Conservation (phyloP, 2,888 invertebrate genomes). For the Clivina fossor region DNA sequence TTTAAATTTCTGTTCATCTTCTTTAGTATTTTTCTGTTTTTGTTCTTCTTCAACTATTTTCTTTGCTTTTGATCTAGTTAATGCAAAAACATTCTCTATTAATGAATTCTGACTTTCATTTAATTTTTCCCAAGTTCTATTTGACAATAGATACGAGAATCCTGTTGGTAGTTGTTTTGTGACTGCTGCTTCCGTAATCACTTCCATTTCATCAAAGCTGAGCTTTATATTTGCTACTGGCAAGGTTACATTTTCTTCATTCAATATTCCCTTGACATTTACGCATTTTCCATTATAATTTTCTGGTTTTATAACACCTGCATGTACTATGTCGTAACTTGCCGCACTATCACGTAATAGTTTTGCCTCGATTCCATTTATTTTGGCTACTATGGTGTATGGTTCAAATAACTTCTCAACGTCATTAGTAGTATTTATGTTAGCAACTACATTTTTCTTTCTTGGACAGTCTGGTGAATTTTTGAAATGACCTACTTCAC, state of each 20-base stretch:
- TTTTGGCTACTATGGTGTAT: background rate
- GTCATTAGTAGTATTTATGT: background rate
- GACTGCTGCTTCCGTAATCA: slow-evolving; percentile 5
- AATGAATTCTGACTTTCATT: background rate
- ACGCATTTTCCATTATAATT: slow-evolving; percentile 6
- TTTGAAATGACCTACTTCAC: background rate
- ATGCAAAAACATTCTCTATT: background rate
- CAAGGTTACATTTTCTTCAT: slow-evolving; percentile 3
- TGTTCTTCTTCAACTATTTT: no score
- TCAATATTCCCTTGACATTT: background rate
- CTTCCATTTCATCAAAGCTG: background rate
- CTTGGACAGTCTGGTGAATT: slow-evolving; percentile 9
- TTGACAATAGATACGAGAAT: slow-evolving; percentile 6
- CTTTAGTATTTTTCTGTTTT: no score
- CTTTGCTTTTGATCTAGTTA: slow-evolving; percentile 6
- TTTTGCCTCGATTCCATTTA: background rate
- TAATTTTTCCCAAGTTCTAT: slow-evolving; percentile 2
- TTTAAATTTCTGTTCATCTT: no score
- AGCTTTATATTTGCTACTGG: background rate
- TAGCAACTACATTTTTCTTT: background rate
- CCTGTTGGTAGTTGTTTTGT: background rate
- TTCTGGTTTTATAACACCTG: background rate
- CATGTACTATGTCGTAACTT: background rate
- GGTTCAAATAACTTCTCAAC: slow-evolving; percentile 4
- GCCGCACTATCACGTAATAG: slow-evolving; percentile 1